Conservation (phyloP, 2,113 vertebrate species). For the Galbula dea region DNA sequence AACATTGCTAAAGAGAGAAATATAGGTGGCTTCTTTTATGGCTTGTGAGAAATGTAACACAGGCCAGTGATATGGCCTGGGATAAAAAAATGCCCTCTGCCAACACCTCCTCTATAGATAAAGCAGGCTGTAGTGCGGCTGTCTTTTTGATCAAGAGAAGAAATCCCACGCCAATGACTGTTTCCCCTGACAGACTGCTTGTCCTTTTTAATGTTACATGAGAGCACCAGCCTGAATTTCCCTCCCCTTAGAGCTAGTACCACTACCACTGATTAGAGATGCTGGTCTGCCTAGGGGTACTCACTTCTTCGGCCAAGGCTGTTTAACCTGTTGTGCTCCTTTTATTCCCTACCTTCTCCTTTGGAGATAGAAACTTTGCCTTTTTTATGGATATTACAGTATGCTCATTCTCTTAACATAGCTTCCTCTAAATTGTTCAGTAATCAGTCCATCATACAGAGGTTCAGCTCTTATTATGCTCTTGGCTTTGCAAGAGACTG, state of each 20-base stretch:
- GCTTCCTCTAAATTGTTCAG: not conserved
- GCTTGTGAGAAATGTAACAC: not conserved
- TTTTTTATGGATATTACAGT: not conserved
- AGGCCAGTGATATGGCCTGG: not conserved
- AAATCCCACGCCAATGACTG: conserved; percentile 59
- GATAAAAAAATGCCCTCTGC: conserved; percentile 19
- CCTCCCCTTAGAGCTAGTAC: conserved; percentile 62
- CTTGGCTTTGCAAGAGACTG: not conserved
- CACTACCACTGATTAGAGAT: conserved; percentile 60
- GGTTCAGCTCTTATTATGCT: not conserved
- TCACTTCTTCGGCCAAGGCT: conserved; percentile 39
- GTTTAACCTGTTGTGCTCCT: conserved; percentile 59
- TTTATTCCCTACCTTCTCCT: not conserved
- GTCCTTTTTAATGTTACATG: conserved; percentile 70
- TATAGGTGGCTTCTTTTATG: not conserved
- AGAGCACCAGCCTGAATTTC: conserved; percentile 65
- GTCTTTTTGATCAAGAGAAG: conserved; percentile 68
- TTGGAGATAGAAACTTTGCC: not conserved
- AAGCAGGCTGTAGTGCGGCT: conserved; percentile 38
- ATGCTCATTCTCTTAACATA: not conserved
- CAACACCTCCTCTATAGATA: conserved; percentile 1
- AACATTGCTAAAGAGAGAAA: not conserved
- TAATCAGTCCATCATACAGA: not conserved
- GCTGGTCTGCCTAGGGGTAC: conserved; percentile 52
- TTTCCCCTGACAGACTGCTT: conserved; percentile 62